A percentile compares a stretch with the other conserved stretches of the same genome.
These are phyloP conservation scores for Acleris holmiana DNA, from an alignment of 2,888 invertebrate genomes.

Conservation along the genomic window DNA sequence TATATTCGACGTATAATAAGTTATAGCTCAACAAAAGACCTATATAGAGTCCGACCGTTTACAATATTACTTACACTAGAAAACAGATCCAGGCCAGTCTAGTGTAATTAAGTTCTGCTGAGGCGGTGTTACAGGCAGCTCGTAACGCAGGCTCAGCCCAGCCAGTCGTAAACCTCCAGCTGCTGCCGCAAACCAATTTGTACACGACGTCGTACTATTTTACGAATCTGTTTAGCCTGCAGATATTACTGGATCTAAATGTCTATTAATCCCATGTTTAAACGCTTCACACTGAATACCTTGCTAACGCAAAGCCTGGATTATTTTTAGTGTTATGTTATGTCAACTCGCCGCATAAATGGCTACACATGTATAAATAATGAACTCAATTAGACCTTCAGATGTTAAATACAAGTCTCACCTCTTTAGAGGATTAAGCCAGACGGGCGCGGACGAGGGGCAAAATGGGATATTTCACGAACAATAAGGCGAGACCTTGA, in stretches of 20 bases:
- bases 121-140: constrained; percentile 49
- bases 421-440: constrained; percentile 22
- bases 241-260: not conserved
- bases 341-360: too few species aligned
- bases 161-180: constrained; percentile 39
- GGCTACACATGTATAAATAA: too few species aligned
- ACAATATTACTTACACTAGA: too few species aligned
- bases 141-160: constrained; percentile 48
- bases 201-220: not conserved
- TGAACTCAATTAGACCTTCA: not conserved
- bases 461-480: constrained; percentile 30
- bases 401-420: constrained; percentile 21
- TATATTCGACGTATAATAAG: too few species aligned
- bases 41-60: too few species aligned
- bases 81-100: not conserved
- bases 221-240: not conserved
- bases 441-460: constrained; percentile 9
- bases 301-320: too few species aligned
- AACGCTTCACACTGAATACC: too few species aligned
- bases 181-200: constrained; percentile 4
- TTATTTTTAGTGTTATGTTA: too few species aligned
- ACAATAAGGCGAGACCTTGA: constrained; percentile 35
- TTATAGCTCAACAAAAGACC: too few species aligned
- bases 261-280: too few species aligned
- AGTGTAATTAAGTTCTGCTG: constrained; percentile 58